phyloP scores from a whole-genome alignment of 1,140 invertebrate genomes.

The Dufourea novaeangliae region DNA sequence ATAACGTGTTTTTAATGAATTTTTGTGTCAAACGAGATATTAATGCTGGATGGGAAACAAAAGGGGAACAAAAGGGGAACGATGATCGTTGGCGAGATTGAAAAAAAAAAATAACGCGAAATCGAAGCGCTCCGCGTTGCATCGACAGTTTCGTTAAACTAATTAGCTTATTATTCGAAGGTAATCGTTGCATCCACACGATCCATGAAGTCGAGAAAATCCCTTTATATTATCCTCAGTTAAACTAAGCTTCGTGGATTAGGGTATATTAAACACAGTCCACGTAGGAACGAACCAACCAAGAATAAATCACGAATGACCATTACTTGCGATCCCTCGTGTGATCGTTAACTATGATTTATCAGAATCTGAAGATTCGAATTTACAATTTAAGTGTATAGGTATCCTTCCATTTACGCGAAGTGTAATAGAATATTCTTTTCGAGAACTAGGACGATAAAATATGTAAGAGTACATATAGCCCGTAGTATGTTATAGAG shows the following conservation, averaged over 20 bases:
- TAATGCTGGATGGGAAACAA: too few relatives aligned
- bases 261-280: slow-evolving; percentile 33
- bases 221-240: slow-evolving; percentile 60
- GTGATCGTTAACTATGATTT: slow-evolving; percentile 18
- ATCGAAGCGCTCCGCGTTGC: not conserved
- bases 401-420: too few relatives aligned
- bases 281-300: slow-evolving; percentile 51
- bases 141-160: not conserved
- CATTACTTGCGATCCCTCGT: slow-evolving; percentile 50
- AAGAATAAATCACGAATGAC: slow-evolving; percentile 59
- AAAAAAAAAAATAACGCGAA: not conserved
- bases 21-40: not conserved
- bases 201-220: slow-evolving; percentile 55
- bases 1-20: slow-evolving; percentile 1
- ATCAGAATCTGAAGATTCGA: slow-evolving; percentile 27
- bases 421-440: too few relatives aligned
- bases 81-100: not conserved
- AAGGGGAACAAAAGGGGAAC: not conserved
- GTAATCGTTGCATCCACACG: slow-evolving; percentile 36
- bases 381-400: slow-evolving; percentile 31
- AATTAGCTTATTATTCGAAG: not conserved
- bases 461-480: too few relatives aligned
- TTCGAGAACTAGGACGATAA: too few relatives aligned
- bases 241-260: slow-evolving; percentile 41
- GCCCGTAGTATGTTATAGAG: too few relatives aligned